Conservation (phyloP, 2,113 vertebrate species). For the Cyprinodon variegatus region DNA sequence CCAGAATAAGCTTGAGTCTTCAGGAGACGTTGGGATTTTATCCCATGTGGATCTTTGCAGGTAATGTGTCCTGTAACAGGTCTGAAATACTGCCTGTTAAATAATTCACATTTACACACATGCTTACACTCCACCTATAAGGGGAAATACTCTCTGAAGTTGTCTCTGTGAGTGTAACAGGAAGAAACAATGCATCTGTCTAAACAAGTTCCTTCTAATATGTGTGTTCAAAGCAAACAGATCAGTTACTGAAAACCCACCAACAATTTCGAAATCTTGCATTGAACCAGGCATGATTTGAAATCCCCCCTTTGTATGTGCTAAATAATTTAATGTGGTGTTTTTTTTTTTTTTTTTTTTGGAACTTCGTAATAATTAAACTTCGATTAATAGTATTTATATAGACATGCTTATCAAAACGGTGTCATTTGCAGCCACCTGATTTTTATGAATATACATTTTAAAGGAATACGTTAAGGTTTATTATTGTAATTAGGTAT, state of each 20-base stretch:
- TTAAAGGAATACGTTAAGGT: no score
- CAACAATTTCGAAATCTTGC: no score
- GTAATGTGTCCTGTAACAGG: conserved; percentile 69
- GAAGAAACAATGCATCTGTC: conserved; percentile 46
- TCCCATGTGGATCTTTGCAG: conserved; percentile 60
- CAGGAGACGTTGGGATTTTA: conserved; percentile 65
- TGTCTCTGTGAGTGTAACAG: conserved; percentile 43
- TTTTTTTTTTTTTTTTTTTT: no score
- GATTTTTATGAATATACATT: no score
- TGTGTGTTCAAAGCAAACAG: conserved; percentile 37
- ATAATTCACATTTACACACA: conserved; percentile 60
- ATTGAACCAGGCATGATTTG: no score
- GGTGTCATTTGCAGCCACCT: no score
- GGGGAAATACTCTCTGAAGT: conserved; percentile 56
- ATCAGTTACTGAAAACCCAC: not conserved
- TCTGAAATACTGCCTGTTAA: conserved; percentile 57
- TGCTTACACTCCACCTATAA: conserved; percentile 49
- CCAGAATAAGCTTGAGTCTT: conserved; percentile 70
- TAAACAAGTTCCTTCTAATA: conserved; percentile 17
- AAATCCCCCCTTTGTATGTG: no score
- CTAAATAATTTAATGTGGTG: no score
- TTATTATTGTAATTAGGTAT: no score
- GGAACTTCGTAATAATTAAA: no score
- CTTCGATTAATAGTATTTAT: no score
- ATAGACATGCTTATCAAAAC: no score